A percentile compares a stretch with the other conserved stretches of the same genome.
These are phyloP conservation scores for Arremon aurantiirostris DNA, from an alignment of 2,797 vertebrate species.

Conservation along the genomic window DNA sequence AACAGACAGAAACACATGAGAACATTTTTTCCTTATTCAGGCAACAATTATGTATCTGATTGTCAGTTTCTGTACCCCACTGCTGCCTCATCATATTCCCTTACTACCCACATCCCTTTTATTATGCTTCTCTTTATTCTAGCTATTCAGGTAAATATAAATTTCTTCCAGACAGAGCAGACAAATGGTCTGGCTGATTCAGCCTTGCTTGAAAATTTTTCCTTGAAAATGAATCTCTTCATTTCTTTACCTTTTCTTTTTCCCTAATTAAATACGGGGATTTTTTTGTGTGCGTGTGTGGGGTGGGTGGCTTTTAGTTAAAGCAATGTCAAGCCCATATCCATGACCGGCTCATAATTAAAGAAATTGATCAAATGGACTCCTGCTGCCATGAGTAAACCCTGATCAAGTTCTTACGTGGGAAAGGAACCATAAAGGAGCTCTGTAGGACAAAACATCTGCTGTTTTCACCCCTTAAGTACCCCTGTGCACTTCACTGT, in stretches of 20 bases:
- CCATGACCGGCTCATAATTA: not conserved
- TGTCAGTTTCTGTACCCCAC: not conserved
- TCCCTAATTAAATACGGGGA: not conserved
- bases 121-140: not conserved
- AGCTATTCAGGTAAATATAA: not conserved
- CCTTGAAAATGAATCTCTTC: rapidly evolving
- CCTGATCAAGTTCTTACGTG: not conserved
- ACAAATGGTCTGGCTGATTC: not conserved
- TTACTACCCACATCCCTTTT: not conserved
- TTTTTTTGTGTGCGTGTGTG: not conserved
- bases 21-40: not conserved
- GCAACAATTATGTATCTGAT: not conserved
- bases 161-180: not conserved
- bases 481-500: not conserved
- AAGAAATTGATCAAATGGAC: not conserved
- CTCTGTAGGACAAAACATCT: not conserved
- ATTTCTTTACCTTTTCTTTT: not conserved
- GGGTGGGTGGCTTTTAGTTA: not conserved
- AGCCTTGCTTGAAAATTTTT: not conserved
- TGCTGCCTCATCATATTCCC: not conserved
- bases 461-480: not conserved
- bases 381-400: not conserved
- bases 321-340: not conserved
- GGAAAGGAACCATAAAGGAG: not conserved
- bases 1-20: not conserved